Conservation (phyloP, 2,888 invertebrate species). For the Stenolophus ochropezus region DNA sequence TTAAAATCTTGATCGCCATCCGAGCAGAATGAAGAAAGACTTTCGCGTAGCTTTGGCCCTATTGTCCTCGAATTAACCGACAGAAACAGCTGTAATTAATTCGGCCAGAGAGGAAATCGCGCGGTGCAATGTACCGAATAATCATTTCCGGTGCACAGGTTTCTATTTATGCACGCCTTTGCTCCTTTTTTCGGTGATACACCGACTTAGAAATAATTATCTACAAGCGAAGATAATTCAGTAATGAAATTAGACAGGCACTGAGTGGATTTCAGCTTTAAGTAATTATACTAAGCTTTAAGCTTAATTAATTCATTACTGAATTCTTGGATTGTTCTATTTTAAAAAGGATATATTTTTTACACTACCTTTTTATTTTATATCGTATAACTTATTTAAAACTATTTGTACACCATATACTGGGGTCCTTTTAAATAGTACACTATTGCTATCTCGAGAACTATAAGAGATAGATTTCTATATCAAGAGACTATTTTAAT, state of each 20-base stretch:
- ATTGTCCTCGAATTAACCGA: conserved; percentile 48
- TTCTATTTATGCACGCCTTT: conserved; percentile 28
- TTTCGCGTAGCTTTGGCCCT: conserved; percentile 33
- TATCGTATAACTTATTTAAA: too few species aligned
- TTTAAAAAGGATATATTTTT: too few species aligned
- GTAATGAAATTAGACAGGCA: neutral
- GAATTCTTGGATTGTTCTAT: too few species aligned
- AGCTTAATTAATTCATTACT: neutral
- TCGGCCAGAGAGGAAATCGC: conserved; percentile 41
- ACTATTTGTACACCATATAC: too few species aligned
- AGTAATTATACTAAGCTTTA: neutral
- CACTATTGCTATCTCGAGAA: too few species aligned
- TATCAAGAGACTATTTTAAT: too few species aligned
- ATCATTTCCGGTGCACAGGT: conserved; percentile 50
- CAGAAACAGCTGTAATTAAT: conserved; percentile 39
- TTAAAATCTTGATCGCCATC: too few species aligned
- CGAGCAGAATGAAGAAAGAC: neutral
- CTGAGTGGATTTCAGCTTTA: too few species aligned
- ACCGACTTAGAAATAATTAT: neutral
- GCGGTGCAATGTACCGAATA: conserved; percentile 43
- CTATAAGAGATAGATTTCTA: too few species aligned
- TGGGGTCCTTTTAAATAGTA: too few species aligned
- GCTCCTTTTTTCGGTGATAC: conserved; percentile 12
- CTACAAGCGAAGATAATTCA: neutral
- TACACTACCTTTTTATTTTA: too few species aligned